Evolutionary conservation across 2,797 vertebrate species (phyloP).

Genomic region (Silurus aristotelis): DNA sequence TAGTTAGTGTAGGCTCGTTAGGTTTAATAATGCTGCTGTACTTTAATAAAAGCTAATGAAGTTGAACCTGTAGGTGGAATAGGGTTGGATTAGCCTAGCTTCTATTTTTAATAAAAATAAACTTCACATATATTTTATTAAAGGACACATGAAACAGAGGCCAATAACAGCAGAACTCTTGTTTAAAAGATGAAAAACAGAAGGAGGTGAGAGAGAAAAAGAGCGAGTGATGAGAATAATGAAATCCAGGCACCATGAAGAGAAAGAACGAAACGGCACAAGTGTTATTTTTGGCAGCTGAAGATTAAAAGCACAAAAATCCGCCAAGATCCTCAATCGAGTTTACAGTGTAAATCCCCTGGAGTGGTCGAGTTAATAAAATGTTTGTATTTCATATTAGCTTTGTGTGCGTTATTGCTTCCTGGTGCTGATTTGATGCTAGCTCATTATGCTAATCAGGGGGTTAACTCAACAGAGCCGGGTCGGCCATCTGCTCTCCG

Average conservation of each 20-base stretch:
- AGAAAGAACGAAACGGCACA: constrained; percentile 51
- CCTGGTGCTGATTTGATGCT: constrained; percentile 57
- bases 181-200: constrained; percentile 39
- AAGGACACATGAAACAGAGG: neutral
- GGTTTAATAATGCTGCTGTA: no score
- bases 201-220: neutral
- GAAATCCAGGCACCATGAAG: constrained; percentile 67
- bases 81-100: neutral
- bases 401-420: constrained; percentile 59
- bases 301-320: constrained; percentile 53
- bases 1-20: no score
- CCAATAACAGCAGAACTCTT: neutral
- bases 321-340: constrained; percentile 58
- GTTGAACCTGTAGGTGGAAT: neutral
- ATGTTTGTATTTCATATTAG: constrained; percentile 70
- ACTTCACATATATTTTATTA: neutral
- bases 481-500: neutral
- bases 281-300: constrained; percentile 73
- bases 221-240: constrained; percentile 53
- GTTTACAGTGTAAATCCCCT: constrained; percentile 59
- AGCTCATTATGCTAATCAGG: constrained; percentile 61
- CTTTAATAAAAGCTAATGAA: neutral
- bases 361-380: constrained; percentile 62
- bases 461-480: constrained; percentile 5
- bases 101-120: neutral